These are phyloP conservation scores for Rhamphomyia laevipes DNA, from an alignment of 2,888 invertebrate genomes.

Conservation along the genomic window DNA sequence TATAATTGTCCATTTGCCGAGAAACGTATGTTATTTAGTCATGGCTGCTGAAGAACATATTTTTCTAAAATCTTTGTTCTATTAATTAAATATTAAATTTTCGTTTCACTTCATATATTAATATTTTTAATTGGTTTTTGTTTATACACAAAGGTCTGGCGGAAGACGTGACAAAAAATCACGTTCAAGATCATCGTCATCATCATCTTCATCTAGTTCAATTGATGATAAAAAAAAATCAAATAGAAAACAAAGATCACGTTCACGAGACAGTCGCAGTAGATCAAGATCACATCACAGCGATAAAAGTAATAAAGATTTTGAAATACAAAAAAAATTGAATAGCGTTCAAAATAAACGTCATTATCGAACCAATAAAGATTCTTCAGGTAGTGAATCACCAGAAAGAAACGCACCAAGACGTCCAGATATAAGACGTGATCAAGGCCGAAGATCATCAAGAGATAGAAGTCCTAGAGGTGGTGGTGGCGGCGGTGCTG, in stretches of 20 bases:
- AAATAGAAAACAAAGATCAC: constrained; percentile 3
- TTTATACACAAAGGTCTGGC: constrained; percentile 12
- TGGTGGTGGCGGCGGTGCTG: constrained; percentile 15
- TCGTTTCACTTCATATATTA: no score
- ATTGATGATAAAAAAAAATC: constrained; percentile 26
- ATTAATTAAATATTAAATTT: no score
- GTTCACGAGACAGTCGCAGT: constrained; percentile 1
- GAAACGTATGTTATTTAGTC: no score
- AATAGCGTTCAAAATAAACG: constrained; percentile 77
- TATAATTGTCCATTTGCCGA: no score
- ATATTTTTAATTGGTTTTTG: no score
- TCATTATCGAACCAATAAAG: constrained; percentile 77
- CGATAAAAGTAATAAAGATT: constrained; percentile 33
- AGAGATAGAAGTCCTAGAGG: constrained; percentile 21
- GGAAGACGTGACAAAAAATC: constrained; percentile 19
- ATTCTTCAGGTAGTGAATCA: constrained; percentile 54
- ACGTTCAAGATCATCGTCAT: constrained; percentile 16
- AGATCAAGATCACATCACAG: not conserved
- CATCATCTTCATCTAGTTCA: constrained; percentile 16
- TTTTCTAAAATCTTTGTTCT: no score
- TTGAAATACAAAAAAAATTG: constrained; percentile 64
- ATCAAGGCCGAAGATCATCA: constrained; percentile 20
- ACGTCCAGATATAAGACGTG: constrained; percentile 18
- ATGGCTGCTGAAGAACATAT: no score
- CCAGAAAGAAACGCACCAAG: constrained; percentile 24